A percentile compares a stretch with the other conserved stretches of the same genome.
Evolutionary conservation across 2,888 invertebrate species (phyloP).

Genomic region (Ditula angustiorana): DNA sequence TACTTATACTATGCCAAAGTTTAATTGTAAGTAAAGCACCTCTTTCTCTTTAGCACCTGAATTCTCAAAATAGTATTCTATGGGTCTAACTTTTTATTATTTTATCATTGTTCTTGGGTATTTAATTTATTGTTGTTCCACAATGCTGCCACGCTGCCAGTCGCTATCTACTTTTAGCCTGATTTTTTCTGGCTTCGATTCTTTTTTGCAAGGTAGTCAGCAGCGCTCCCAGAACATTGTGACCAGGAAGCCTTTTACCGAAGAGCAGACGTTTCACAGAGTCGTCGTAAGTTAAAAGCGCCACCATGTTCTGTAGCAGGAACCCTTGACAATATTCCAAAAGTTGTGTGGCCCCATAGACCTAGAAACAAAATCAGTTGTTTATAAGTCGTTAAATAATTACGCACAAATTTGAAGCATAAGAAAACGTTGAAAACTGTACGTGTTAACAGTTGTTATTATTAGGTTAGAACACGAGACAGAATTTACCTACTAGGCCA

Average conservation of each 20-base stretch:
- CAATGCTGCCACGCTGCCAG: too few relatives aligned
- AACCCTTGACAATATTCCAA: constrained; percentile 96
- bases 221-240: constrained; percentile 94
- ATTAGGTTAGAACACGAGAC: too few relatives aligned
- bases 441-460: background rate
- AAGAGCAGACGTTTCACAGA: constrained; percentile 95
- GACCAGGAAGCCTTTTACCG: constrained; percentile 95
- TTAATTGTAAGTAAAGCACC: background rate
- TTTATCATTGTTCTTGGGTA: background rate
- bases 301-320: constrained; percentile 96
- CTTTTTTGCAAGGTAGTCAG: constrained; percentile 92
- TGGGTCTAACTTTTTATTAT: background rate
- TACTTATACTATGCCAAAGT: background rate
- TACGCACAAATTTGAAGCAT: background rate
- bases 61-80: background rate
- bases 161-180: constrained; percentile 75
- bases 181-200: constrained; percentile 88
- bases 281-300: constrained; percentile 95
- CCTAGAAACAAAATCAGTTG: constrained; percentile 82
- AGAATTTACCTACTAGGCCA: too few relatives aligned
- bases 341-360: constrained; percentile 94
- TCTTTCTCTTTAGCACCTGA: constrained; percentile 1
- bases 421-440: background rate
- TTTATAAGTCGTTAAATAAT: too few relatives aligned
- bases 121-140: constrained; percentile 3